Evolutionary conservation across 2,888 invertebrate genomes (phyloP).

Genomic region (Cantharis rufa): DNA sequence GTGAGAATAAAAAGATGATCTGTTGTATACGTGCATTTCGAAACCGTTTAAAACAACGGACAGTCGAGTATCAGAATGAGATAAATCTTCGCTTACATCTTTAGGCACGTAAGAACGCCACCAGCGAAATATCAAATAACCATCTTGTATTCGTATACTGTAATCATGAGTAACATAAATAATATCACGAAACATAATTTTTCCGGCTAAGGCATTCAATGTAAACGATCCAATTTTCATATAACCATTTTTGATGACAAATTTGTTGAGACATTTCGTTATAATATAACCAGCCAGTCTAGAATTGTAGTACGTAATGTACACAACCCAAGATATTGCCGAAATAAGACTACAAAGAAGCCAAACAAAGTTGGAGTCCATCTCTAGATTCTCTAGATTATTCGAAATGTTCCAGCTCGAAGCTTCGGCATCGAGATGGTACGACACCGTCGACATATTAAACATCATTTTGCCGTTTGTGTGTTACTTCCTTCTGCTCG

Average conservation of each 20-base stretch:
- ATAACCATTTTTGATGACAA: slow-evolving; percentile 84
- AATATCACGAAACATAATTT: slow-evolving; percentile 97
- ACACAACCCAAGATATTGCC: slow-evolving; percentile 89
- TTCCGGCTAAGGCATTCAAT: slow-evolving; percentile 93
- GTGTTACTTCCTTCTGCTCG: background rate
- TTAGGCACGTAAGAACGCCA: slow-evolving; percentile 96
- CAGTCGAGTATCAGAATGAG: slow-evolving; percentile 90
- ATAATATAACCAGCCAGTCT: slow-evolving; percentile 87
- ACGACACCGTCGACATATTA: background rate
- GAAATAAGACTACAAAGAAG: slow-evolving; percentile 80
- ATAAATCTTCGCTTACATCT: slow-evolving; percentile 94
- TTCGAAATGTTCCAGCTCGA: background rate
- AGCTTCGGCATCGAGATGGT: background rate
- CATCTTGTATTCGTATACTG: slow-evolving; percentile 91
- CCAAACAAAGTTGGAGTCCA: slow-evolving; percentile 78
- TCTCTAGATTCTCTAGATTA: slow-evolving; percentile 68
- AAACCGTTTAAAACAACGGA: slow-evolving; percentile 92
- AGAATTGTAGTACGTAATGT: slow-evolving; percentile 94
- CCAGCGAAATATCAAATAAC: slow-evolving; percentile 96
- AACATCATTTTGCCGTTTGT: background rate
- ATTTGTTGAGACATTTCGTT: slow-evolving; percentile 85
- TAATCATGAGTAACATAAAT: slow-evolving; percentile 93
- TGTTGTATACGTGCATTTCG: slow-evolving; percentile 93
- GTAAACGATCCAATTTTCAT: slow-evolving; percentile 94
- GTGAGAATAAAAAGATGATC: slow-evolving; percentile 83